These are phyloP conservation scores for Nyctalus aviator DNA, from an alignment of 2,797 vertebrate genomes.

Conservation along the genomic window DNA sequence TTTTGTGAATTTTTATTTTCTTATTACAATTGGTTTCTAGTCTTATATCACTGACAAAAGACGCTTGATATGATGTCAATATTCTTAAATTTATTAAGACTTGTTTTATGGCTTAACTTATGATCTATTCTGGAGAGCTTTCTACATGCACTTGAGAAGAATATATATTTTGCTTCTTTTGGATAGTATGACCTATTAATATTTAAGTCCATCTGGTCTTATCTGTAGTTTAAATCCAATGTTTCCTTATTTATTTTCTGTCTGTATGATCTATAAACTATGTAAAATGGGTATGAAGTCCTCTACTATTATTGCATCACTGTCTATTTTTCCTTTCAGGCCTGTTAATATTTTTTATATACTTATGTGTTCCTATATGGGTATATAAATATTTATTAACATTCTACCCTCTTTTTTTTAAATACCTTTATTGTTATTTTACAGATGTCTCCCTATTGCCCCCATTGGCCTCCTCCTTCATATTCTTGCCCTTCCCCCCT, in stretches of 20 bases:
- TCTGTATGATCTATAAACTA: neutral
- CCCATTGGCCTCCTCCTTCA: too few relatives aligned
- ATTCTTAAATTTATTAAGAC: neutral
- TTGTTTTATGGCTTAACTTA: neutral
- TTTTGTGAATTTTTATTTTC: slow-evolving; percentile 13
- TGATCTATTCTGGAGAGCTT: neutral
- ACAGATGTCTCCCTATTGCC: too few relatives aligned
- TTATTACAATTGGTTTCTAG: neutral
- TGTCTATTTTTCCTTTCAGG: neutral
- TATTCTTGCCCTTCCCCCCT: too few relatives aligned
- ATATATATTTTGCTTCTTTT: neutral
- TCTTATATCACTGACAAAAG: neutral
- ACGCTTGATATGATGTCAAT: neutral
- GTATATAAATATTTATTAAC: neutral
- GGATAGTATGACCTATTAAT: neutral
- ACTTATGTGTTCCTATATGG: neutral
- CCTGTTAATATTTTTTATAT: neutral
- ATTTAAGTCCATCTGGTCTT: neutral
- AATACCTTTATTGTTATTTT: too few relatives aligned
- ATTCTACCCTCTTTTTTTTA: neutral
- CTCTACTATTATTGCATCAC: neutral
- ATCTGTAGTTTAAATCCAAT: neutral
- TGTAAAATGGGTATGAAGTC: neutral
- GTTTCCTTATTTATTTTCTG: neutral
- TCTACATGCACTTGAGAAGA: neutral